Evolutionary conservation across 2,888 invertebrate species (phyloP).

Genomic region (Sphaerophoria taeniata): DNA sequence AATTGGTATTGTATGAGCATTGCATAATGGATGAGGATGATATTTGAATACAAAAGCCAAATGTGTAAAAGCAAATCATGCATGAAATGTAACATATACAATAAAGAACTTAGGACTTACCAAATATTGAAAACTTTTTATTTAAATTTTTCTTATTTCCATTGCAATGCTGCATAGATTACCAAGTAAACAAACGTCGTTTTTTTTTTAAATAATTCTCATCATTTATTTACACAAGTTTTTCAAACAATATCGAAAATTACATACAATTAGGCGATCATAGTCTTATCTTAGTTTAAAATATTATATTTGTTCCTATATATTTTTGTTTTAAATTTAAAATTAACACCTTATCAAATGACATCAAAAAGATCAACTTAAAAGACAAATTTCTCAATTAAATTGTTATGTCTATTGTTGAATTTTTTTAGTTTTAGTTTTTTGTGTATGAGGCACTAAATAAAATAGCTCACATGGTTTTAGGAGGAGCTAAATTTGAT

Average conservation of each 20-base stretch:
- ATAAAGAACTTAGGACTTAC: too few species aligned
- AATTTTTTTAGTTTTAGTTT: too few species aligned
- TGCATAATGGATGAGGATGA: too few species aligned
- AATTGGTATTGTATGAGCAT: too few species aligned
- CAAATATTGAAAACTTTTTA: too few species aligned
- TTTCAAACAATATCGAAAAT: slow-evolving; percentile 36
- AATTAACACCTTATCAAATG: slow-evolving; percentile 8
- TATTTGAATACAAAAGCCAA: too few species aligned
- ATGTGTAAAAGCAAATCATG: too few species aligned
- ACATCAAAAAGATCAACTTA: slow-evolving; percentile 9
- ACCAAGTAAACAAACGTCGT: background rate
- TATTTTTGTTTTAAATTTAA: background rate
- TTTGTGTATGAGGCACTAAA: slow-evolving; percentile 32
- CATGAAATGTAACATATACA: too few species aligned
- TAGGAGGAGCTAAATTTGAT: slow-evolving; percentile 16
- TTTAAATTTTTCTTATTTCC: background rate
- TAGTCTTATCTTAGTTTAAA: background rate
- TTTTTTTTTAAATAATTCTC: slow-evolving; percentile 16
- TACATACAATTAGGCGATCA: slow-evolving; percentile 21
- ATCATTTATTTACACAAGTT: slow-evolving; percentile 23
- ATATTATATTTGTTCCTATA: background rate
- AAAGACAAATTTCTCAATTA: slow-evolving; percentile 9
- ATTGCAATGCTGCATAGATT: background rate
- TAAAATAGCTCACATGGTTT: slow-evolving; percentile 7
- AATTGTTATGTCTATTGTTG: slow-evolving; percentile 16